These are phyloP conservation scores for Eupithecia dodoneata DNA, from an alignment of 2,888 invertebrate genomes.

Conservation along the genomic window DNA sequence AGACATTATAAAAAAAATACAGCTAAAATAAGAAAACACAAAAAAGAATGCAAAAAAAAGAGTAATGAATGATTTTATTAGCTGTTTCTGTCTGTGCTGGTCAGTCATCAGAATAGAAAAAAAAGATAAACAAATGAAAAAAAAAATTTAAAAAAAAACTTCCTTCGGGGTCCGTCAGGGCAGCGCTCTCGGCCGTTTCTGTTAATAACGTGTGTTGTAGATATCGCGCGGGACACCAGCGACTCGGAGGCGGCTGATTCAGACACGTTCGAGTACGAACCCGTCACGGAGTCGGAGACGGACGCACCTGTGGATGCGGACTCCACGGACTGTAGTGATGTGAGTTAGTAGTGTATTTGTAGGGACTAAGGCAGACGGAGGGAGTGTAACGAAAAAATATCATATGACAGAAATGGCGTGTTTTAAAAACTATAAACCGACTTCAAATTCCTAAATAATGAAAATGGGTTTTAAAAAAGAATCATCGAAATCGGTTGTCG, in stretches of 20 bases:
- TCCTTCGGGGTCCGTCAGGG: conserved; percentile 22
- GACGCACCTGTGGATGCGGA: conserved; percentile 65
- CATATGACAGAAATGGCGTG: no score
- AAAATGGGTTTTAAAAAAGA: no score
- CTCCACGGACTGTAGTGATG: conserved; percentile 83
- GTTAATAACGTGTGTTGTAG: conserved; percentile 70
- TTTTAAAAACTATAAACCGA: no score
- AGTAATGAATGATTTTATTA: neutral
- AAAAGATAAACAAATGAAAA: neutral
- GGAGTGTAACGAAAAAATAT: no score
- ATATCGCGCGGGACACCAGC: conserved; percentile 82
- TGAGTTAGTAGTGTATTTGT: conserved; percentile 44
- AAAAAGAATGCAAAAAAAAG: conserved; percentile 10
- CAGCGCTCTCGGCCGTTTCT: conserved; percentile 38
- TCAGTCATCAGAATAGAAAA: neutral
- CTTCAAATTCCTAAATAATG: no score
- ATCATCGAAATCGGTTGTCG: no score
- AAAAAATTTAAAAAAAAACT: neutral
- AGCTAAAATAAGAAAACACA: conserved; percentile 12
- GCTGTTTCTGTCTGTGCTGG: conserved; percentile 19
- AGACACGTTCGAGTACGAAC: conserved; percentile 70
- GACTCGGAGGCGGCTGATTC: conserved; percentile 72
- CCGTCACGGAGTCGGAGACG: conserved; percentile 79
- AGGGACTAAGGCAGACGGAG: neutral
- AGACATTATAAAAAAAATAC: conserved; percentile 27